Evolutionary conservation across 2,797 vertebrate species (phyloP).

Genomic region (Dallia pectoralis): DNA sequence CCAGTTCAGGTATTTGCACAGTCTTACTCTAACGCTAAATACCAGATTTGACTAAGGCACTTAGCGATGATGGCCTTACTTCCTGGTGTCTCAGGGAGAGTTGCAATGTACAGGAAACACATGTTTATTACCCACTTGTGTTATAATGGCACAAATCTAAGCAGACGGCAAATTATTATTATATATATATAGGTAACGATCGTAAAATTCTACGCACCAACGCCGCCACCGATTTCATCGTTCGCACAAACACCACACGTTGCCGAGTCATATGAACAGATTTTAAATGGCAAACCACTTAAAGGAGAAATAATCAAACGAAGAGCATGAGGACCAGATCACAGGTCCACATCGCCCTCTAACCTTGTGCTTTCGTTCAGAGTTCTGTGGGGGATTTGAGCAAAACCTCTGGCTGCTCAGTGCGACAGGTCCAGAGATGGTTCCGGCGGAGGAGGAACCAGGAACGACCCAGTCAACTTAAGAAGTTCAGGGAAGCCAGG

Average conservation of each 20-base stretch:
- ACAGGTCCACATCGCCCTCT: background rate
- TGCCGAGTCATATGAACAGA: background rate
- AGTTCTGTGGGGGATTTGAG: constrained; percentile 81
- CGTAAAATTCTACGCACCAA: background rate
- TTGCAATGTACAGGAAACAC: too few relatives aligned
- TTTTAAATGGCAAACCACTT: background rate
- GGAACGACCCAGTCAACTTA: constrained; percentile 89
- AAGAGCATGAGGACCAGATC: background rate
- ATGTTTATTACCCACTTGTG: too few relatives aligned
- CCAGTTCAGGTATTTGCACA: constrained; percentile 82
- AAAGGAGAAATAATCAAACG: background rate
- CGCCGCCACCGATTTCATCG: background rate
- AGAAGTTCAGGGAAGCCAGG: constrained; percentile 94
- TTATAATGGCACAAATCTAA: too few relatives aligned
- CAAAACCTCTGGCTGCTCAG: constrained; percentile 75
- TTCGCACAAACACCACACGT: background rate
- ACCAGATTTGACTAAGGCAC: too few relatives aligned
- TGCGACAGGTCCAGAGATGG: constrained; percentile 90
- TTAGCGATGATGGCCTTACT: too few relatives aligned
- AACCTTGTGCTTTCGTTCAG: constrained; percentile 60
- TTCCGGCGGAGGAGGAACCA: constrained; percentile 90
- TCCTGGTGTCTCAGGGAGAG: too few relatives aligned
- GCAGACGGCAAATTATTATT: too few relatives aligned
- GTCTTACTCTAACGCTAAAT: background rate
- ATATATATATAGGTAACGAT: background rate